These are phyloP conservation scores for Oscheius sp. DNA, from an alignment of 2,888 invertebrate genomes.

Conservation along the genomic window DNA sequence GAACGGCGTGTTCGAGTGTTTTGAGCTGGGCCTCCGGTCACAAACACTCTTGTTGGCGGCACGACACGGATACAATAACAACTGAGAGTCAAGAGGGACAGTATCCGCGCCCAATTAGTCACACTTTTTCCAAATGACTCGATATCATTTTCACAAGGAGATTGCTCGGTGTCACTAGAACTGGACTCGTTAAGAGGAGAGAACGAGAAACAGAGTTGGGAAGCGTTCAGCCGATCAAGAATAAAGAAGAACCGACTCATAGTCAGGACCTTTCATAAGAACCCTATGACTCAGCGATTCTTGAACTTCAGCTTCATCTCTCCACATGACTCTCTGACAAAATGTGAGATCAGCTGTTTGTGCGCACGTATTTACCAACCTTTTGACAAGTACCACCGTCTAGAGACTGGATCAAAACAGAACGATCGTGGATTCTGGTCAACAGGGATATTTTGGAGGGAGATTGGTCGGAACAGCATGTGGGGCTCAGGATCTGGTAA, in stretches of 20 bases:
- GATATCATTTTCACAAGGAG: too few species aligned
- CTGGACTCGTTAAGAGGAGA: too few species aligned
- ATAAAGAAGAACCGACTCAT: too few species aligned
- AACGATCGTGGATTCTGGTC: not conserved
- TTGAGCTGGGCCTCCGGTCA: conserved; percentile 11
- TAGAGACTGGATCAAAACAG: not conserved
- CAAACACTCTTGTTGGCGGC: conserved; percentile 12
- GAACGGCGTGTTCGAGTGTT: conserved; percentile 25
- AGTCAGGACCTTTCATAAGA: too few species aligned
- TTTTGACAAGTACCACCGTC: conserved; percentile 13
- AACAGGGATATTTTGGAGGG: not conserved
- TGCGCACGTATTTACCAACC: conserved; percentile 28
- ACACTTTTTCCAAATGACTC: too few species aligned
- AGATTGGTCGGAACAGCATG: too few species aligned
- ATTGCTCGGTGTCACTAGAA: too few species aligned
- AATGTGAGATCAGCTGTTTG: conserved; percentile 23
- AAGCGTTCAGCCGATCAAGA: too few species aligned
- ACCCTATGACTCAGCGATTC: too few species aligned
- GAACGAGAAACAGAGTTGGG: too few species aligned
- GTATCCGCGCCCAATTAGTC: not conserved
- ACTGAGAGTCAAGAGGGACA: not conserved
- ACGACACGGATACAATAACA: conserved; percentile 29
- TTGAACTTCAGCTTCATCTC: too few species aligned
- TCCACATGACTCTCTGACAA: not conserved
- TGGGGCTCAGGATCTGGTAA: too few species aligned